Conservation (phyloP, 2,888 invertebrate genomes). For the Conomelus anceps region DNA sequence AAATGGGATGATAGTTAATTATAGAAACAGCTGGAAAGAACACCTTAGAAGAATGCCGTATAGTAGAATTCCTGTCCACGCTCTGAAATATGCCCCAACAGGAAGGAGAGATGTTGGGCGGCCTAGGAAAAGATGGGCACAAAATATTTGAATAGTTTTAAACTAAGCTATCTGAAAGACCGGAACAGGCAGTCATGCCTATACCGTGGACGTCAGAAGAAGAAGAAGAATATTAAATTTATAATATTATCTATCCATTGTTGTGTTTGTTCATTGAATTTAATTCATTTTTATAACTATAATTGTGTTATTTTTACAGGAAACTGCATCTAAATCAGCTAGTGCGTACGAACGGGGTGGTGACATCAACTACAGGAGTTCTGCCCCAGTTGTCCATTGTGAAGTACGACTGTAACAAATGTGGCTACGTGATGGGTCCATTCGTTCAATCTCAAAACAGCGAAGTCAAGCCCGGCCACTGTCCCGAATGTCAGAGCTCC, state of each 20-base stretch:
- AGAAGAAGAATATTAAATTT: too few relatives aligned
- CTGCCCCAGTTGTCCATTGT: constrained; percentile 92
- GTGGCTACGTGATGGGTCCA: constrained; percentile 91
- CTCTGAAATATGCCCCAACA: too few relatives aligned
- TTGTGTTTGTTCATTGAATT: not conserved
- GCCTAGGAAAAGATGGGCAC: too few relatives aligned
- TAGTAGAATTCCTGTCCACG: too few relatives aligned
- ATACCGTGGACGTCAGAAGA: too few relatives aligned
- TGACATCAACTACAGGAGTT: constrained; percentile 91
- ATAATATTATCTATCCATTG: not conserved
- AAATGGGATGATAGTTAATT: too few relatives aligned
- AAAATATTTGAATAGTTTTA: too few relatives aligned
- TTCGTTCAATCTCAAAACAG: constrained; percentile 89
- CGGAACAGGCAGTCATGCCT: too few relatives aligned
- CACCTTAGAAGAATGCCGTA: too few relatives aligned
- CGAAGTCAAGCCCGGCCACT: constrained; percentile 93
- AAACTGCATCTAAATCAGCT: constrained; percentile 89
- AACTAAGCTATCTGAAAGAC: too few relatives aligned
- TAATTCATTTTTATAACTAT: constrained; percentile 11
- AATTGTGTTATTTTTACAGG: constrained; percentile 41
- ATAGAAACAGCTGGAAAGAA: too few relatives aligned
- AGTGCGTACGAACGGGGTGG: constrained; percentile 88
- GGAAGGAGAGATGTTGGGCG: too few relatives aligned
- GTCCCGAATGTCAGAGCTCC: constrained; percentile 94
- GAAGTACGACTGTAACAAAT: constrained; percentile 95